Base-by-base conservation (phyloP, 2,113 vertebrate species). In the Terrapene triunguis region DNA sequence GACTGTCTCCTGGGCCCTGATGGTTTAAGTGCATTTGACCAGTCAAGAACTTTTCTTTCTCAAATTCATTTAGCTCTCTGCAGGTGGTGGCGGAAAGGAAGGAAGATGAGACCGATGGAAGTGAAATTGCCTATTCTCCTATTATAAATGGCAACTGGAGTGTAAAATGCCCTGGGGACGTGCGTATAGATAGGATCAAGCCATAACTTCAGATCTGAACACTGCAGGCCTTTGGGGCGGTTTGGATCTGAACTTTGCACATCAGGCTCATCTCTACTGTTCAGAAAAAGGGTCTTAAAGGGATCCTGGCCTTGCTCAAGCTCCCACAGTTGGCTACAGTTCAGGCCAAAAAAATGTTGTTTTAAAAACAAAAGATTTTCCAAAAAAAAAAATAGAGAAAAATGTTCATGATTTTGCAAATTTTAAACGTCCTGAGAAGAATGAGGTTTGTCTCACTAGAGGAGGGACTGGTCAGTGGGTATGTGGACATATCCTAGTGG, bases 21-120 rank as follows among this genome's bases (percentile, higher is more conserved):
- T 78, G 82, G 54, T 84, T 79, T 89, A 81, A 95, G 35, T 51
- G 83, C 10, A 2, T 89, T 96, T 96, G 94, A 87, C 88, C 8
- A 0, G 85, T 38, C 87, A 92, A 95, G 85, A 92, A 92, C 88
- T 55, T 92, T 84, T 57, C 79, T 50, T 74, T 55, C 62, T 91
- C 1, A 0, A 82, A 93, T 95, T 97, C 80, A 96, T 97, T 97
- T 97, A 92, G 51, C 87, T 95, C 95, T 95, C 94, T 93, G 84
- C 81, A 86, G 96, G 97, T 4, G 59, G 93, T 84, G 94, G 92
- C 0, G 1, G 87, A 47, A 50, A 80, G 65, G 94, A 87, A 32
- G 86, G 65, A 96, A 57, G 12, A 84, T 85, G 89, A 96, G 90
- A 85, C 90, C 62, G 72, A 85, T 51, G 82, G 84, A 94, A 91